Conservation (phyloP, 2,113 vertebrate species). For the Macrotis lagotis region DNA sequence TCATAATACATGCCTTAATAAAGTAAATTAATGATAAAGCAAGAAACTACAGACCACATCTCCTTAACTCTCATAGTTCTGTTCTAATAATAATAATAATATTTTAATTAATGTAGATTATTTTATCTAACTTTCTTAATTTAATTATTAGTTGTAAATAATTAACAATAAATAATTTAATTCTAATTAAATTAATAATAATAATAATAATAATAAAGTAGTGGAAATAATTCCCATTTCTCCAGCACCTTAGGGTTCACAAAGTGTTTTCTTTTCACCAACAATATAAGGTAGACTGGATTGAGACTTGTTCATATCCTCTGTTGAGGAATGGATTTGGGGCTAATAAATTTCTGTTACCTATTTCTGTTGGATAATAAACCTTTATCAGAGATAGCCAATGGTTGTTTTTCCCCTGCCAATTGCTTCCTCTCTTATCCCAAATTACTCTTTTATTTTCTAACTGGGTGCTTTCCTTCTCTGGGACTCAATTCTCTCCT, state of each 20-base stretch:
- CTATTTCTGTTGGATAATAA: neutral
- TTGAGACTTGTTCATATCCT: no score
- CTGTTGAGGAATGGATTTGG: neutral
- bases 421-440: neutral
- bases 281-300: neutral
- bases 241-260: neutral
- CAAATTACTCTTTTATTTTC: neutral
- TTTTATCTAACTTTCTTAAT: neutral
- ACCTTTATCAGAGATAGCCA: neutral
- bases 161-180: neutral
- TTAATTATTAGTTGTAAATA: neutral
- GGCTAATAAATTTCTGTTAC: neutral
- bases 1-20: neutral
- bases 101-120: neutral
- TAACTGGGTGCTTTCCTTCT: neutral
- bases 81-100: neutral
- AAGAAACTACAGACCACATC: neutral
- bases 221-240: neutral
- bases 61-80: neutral
- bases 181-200: neutral
- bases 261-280: neutral
- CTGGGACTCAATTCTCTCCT: neutral
- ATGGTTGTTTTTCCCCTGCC: neutral
- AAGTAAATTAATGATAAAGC: neutral
- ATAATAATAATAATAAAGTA: neutral